Conservation (phyloP, 2,888 invertebrate genomes). For the Augiades crinisus region DNA sequence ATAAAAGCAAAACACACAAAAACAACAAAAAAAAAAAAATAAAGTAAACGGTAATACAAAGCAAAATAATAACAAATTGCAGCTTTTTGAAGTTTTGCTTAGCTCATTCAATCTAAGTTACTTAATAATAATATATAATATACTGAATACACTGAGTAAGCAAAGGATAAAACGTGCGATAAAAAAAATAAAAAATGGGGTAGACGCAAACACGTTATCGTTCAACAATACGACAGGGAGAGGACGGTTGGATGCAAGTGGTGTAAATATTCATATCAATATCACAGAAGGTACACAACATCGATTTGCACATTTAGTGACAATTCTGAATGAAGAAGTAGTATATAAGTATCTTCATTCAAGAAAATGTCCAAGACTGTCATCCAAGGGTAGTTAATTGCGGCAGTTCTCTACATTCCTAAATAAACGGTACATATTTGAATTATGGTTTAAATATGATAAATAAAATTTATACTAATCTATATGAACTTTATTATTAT, state of each 20-base stretch:
- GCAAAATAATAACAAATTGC: slow-evolving; percentile 16
- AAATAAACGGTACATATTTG: too few species aligned
- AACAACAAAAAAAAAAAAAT: slow-evolving; percentile 17
- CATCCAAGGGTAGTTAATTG: slow-evolving; percentile 21
- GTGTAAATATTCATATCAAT: slow-evolving; percentile 70
- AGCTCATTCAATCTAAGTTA: slow-evolving; percentile 22
- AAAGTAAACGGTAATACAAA: slow-evolving; percentile 2
- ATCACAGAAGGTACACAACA: slow-evolving; percentile 74
- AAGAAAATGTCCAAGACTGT: slow-evolving; percentile 46
- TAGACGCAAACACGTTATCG: slow-evolving; percentile 13
- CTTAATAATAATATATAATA: neutral
- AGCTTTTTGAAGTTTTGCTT: slow-evolving; percentile 6
- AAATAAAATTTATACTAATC: too few species aligned
- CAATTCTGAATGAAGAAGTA: slow-evolving; percentile 44
- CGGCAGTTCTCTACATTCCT: neutral
- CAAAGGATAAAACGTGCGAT: slow-evolving; percentile 19
- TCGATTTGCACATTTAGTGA: slow-evolving; percentile 69
- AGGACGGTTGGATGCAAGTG: slow-evolving; percentile 71
- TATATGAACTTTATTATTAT: too few species aligned
- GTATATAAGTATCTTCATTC: slow-evolving; percentile 38
- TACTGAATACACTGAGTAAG: slow-evolving; percentile 20
- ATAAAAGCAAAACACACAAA: slow-evolving; percentile 7
- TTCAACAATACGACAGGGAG: slow-evolving; percentile 41
- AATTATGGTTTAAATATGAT: too few species aligned
- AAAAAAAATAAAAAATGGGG: neutral